Conservation (phyloP, 2,888 invertebrate species). For the Ecliptopera silaceata region DNA sequence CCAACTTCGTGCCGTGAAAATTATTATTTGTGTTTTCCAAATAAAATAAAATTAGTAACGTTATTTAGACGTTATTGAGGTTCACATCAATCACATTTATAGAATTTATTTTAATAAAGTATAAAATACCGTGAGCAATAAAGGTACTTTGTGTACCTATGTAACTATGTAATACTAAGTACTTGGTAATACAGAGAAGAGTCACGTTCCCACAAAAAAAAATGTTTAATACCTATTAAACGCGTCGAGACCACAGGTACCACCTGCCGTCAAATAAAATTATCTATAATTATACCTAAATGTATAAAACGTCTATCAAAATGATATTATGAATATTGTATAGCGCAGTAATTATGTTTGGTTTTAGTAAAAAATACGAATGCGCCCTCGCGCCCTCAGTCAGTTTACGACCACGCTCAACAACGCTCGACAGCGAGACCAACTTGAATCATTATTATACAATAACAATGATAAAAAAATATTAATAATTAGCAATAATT, state of each 20-base stretch:
- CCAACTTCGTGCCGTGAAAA: too few species aligned
- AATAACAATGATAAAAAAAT: constrained; percentile 4
- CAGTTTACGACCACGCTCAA: constrained; percentile 3
- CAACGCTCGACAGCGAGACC: background rate
- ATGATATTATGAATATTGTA: background rate
- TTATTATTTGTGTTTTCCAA: too few species aligned
- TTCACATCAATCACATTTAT: too few species aligned
- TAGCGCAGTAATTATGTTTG: background rate
- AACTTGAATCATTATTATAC: constrained; percentile 2
- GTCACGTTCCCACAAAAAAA: background rate
- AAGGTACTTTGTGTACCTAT: too few species aligned
- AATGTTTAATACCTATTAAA: background rate
- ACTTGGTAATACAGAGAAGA: background rate
- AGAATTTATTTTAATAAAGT: too few species aligned
- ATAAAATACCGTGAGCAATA: too few species aligned
- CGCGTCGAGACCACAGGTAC: background rate
- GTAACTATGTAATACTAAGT: too few species aligned
- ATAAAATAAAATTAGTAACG: too few species aligned
- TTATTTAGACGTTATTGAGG: too few species aligned
- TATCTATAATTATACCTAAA: background rate
- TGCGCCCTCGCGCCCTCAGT: constrained; percentile 15
- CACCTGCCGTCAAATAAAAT: too few species aligned
- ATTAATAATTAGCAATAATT: background rate
- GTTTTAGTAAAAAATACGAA: constrained; percentile 7
- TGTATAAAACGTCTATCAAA: constrained; percentile 4